phyloP scores from a whole-genome alignment of 2,797 vertebrate genomes.

The Cirrhinus molitorella region DNA sequence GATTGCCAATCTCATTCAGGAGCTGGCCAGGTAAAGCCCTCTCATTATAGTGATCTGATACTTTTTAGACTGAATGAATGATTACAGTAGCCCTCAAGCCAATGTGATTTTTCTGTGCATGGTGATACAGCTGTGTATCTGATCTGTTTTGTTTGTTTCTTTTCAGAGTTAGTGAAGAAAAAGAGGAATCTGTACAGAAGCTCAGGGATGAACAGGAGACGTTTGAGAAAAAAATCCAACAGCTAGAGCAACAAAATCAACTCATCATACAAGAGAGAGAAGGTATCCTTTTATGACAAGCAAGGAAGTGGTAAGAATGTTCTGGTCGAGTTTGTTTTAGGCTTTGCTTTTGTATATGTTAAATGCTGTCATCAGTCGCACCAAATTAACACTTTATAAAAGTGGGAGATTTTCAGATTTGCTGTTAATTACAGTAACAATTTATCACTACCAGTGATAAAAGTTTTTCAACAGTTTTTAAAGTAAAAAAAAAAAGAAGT shows the following conservation, averaged over 20 bases:
- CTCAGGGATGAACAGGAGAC: constrained; percentile 90
- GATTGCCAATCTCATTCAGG: constrained; percentile 96
- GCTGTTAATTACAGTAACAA: not conserved
- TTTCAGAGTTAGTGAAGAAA: constrained; percentile 93
- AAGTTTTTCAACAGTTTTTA: too few species aligned
- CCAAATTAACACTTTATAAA: not conserved
- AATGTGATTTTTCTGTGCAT: constrained; percentile 1
- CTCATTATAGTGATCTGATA: constrained; percentile 17
- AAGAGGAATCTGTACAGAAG: constrained; percentile 91
- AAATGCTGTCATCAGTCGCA: too few species aligned
- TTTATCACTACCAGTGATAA: not conserved
- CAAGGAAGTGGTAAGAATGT: not conserved
- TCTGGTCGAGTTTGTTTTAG: not conserved
- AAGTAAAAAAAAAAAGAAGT: too few species aligned
- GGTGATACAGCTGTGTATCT: too few species aligned
- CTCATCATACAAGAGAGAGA: constrained; percentile 92
- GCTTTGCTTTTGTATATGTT: not conserved
- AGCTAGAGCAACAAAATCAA: constrained; percentile 91
- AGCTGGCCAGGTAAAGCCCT: constrained; percentile 90
- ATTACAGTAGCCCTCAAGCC: constrained; percentile 8
- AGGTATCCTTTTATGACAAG: constrained; percentile 86
- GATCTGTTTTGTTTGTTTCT: not conserved
- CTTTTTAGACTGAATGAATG: constrained; percentile 9
- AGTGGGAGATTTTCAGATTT: not conserved
- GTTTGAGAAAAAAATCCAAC: constrained; percentile 92